Percentiles rank a stretch among this genome's conserved stretches.
phyloP scores from a whole-genome alignment of 2,797 vertebrate genomes.

The Mycteria americana region DNA sequence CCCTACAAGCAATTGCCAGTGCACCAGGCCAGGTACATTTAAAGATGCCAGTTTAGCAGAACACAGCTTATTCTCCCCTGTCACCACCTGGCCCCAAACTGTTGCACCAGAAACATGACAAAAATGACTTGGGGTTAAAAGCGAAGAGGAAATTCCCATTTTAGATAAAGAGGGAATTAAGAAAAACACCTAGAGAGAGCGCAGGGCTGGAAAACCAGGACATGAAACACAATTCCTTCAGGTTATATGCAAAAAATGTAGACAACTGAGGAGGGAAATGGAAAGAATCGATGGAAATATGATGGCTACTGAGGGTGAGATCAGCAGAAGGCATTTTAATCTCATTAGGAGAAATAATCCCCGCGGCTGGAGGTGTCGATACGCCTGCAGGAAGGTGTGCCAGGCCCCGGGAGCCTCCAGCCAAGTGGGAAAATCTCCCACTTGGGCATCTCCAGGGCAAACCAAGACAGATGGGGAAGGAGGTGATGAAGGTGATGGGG shows the following conservation, averaged over 20 bases:
- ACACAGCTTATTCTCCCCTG: not conserved
- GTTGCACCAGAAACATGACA: not conserved
- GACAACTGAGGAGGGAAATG: not conserved
- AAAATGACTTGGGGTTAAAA: not conserved
- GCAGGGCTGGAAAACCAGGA: not conserved
- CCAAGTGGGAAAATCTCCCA: not conserved
- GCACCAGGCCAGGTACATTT: not conserved
- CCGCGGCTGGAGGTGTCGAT: not conserved
- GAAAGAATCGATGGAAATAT: not conserved
- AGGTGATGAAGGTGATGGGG: not conserved
- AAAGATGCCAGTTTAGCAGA: not conserved
- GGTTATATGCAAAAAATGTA: not conserved
- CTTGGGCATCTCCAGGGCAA: not conserved
- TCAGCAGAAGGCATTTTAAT: not conserved
- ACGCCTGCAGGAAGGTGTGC: not conserved
- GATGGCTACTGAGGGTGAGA: not conserved
- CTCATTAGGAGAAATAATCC: not conserved
- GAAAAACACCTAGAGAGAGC: not conserved
- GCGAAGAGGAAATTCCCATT: not conserved
- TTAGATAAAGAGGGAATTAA: not conserved
- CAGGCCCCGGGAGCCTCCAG: not conserved
- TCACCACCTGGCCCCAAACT: not conserved
- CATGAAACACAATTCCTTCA: not conserved
- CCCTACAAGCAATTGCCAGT: not conserved
- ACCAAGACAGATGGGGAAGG: not conserved